These are phyloP conservation scores for Trichogramma dendrolimi DNA, from an alignment of 2,888 invertebrate genomes.

Conservation along the genomic window DNA sequence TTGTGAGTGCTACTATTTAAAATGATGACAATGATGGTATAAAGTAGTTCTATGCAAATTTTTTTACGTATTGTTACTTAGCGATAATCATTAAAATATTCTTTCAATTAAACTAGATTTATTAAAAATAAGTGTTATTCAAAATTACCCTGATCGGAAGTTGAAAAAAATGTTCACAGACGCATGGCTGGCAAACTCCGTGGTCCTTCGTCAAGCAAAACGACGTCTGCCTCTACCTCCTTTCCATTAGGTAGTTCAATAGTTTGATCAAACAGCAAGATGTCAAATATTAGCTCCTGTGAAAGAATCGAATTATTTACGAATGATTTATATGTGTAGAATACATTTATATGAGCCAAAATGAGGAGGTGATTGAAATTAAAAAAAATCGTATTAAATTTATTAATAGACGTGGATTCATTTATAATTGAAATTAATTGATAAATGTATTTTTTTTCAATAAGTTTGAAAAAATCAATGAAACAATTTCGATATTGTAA, in stretches of 20 bases:
- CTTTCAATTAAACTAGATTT: background rate
- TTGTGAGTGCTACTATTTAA: too few species aligned
- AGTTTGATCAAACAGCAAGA: constrained; percentile 24
- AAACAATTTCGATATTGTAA: too few species aligned
- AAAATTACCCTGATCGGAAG: constrained; percentile 42
- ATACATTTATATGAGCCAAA: background rate
- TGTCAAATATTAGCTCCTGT: constrained; percentile 18
- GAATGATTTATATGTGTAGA: too few species aligned
- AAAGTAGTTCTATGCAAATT: too few species aligned
- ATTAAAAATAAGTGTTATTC: constrained; percentile 7
- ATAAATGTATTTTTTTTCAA: too few species aligned
- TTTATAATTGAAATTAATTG: too few species aligned
- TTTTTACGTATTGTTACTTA: too few species aligned
- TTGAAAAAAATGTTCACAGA: constrained; percentile 53
- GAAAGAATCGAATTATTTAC: background rate
- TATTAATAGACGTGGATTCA: too few species aligned
- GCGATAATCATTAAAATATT: too few species aligned
- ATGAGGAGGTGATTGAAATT: background rate
- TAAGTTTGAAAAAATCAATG: too few species aligned
- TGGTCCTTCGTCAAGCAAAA: constrained; percentile 53
- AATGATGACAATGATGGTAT: too few species aligned
- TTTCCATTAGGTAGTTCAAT: constrained; percentile 51
- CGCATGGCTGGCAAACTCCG: constrained; percentile 53
- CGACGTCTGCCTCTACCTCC: constrained; percentile 53
- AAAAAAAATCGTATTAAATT: too few species aligned